Base-by-base conservation (phyloP, 1,140 invertebrate genomes). In the Dendrolimus punctatus region DNA sequence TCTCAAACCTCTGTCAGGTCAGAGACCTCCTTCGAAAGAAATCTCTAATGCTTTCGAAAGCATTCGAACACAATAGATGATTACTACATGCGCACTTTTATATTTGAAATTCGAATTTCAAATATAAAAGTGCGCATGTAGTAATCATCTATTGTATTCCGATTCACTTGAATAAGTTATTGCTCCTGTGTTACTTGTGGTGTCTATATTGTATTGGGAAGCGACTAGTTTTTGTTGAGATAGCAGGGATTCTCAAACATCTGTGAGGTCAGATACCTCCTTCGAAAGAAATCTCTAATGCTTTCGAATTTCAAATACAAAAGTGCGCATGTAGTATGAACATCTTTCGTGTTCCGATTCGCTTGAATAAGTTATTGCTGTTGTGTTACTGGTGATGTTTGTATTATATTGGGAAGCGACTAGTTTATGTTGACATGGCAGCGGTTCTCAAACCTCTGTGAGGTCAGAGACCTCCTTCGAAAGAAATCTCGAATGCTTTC, bases 91-190 rank as follows among this genome's bases (percentile, higher is more conserved):
- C n/a, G n/a, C n/a, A n/a, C n/a, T n/a, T n/a, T n/a, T n/a, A n/a
- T n/a, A n/a, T n/a, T n/a, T n/a, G n/a, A n/a, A n/a, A n/a, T n/a
- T 23, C 23, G 23, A 23, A 23, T 23, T 3, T 23, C 23, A 23
- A 23, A 23, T 23, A 23, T 23, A 23, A 23, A 23, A 23, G 23
- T 23, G 3, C 23, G 23, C 23, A 23, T 23, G 23, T 23, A 23
- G 57, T 51, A 48, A 48, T 46, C 42, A 44, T 40, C 62, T 74
- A 67, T 74, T 67, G 60, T 53, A 64, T 74, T 74, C 66, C 71
- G 53, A 37, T 53, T 69, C 64, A 74, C 72, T 76, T 71, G 66
- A 69, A 73, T 76, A 76, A 76, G 60, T 73, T 76, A 76, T 73
- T 46, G 62, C 62, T 43, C 50, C 53, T 57, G 57, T 56, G 45